phyloP scores from a whole-genome alignment of 2,888 invertebrate genomes.

The Crossocerus cetratus region DNA sequence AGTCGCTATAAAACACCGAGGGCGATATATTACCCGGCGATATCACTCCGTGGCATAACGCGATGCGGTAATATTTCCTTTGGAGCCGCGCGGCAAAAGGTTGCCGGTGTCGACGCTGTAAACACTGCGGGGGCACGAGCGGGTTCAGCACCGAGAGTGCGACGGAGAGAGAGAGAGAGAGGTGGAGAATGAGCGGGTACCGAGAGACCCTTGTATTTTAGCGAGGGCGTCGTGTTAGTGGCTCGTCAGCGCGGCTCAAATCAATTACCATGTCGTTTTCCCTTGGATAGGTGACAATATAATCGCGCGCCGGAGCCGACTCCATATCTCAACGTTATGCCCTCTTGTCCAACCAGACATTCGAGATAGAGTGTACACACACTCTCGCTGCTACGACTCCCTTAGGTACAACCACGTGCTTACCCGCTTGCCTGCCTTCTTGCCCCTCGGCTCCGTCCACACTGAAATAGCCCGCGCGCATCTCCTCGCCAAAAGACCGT shows the following conservation, averaged over 20 bases:
- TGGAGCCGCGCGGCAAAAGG: constrained; percentile 52
- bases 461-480: too few relatives aligned
- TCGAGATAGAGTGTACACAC: not conserved
- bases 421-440: too few relatives aligned
- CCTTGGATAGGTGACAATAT: not conserved
- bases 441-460: too few relatives aligned
- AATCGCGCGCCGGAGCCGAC: not conserved
- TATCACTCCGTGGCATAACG: constrained; percentile 65
- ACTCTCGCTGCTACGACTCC: too few relatives aligned
- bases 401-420: too few relatives aligned
- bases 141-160: not conserved
- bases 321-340: constrained; percentile 3
- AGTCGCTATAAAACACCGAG: constrained; percentile 67
- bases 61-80: constrained; percentile 66
- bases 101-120: constrained; percentile 52
- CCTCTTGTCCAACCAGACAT: not conserved
- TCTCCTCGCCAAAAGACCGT: not conserved
- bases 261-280: constrained; percentile 27
- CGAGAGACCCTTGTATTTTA: constrained; percentile 32
- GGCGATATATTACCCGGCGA: constrained; percentile 70
- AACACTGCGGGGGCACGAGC: constrained; percentile 55
- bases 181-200: constrained; percentile 44
- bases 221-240: constrained; percentile 25
- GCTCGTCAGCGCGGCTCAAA: constrained; percentile 31
- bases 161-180: not conserved